Evolutionary conservation across 2,888 invertebrate species (phyloP).

Genomic region (Andricus curvator): DNA sequence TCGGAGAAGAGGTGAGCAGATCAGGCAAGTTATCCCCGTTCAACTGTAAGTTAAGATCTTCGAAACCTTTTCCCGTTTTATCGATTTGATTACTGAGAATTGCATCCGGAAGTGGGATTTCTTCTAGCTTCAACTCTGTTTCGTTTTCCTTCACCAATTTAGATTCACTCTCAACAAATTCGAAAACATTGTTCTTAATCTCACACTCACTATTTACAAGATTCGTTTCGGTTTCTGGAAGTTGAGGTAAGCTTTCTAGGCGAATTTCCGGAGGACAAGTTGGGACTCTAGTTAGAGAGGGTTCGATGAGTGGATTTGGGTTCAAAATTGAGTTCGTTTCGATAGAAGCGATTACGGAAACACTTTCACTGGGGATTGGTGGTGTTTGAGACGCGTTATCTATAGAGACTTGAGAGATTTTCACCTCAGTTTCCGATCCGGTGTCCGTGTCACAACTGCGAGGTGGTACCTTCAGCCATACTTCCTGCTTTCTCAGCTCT

Average conservation of each 20-base stretch:
- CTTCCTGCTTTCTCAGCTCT: constrained; percentile 85
- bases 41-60: neutral
- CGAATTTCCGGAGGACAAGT: neutral
- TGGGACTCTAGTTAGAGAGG: neutral
- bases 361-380: constrained; percentile 45
- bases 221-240: constrained; percentile 38
- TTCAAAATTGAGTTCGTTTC: constrained; percentile 9
- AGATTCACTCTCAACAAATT: neutral
- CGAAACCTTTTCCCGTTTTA: neutral
- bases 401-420: constrained; percentile 70
- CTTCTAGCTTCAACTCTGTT: constrained; percentile 16
- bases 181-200: constrained; percentile 10
- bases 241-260: neutral
- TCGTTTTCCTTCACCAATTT: neutral
- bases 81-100: constrained; percentile 45
- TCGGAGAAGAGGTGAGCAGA: constrained; percentile 68
- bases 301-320: neutral
- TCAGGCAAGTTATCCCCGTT: constrained; percentile 66
- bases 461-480: constrained; percentile 83
- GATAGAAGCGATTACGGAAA: constrained; percentile 25
- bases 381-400: constrained; percentile 56
- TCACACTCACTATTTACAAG: constrained; percentile 31
- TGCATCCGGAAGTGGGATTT: constrained; percentile 54
- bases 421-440: constrained; percentile 87
- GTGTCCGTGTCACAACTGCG: constrained; percentile 83